Conservation (phyloP, 2,113 vertebrate genomes). For the Bubo scandiacus region DNA sequence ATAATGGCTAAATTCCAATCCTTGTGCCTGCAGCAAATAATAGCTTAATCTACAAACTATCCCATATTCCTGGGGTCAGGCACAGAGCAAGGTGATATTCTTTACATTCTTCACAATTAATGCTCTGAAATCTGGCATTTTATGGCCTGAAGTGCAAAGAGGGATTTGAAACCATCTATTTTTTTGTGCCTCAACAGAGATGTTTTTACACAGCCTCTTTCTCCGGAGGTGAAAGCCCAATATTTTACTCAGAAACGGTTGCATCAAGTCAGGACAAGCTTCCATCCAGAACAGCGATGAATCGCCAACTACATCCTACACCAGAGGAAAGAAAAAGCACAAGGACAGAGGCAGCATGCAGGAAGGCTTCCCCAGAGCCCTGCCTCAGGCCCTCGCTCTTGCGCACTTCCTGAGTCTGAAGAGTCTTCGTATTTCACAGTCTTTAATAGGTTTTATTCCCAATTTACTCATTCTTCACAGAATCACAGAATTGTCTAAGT, state of each 20-base stretch:
- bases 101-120: slow-evolving; percentile 2
- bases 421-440: neutral
- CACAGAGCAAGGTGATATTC: neutral
- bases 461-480: neutral
- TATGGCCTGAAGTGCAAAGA: neutral
- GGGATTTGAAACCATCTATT: neutral
- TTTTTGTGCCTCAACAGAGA: neutral
- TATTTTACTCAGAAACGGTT: neutral
- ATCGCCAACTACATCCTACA: neutral
- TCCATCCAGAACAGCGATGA: neutral
- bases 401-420: neutral
- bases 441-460: neutral
- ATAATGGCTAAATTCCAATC: neutral
- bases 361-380: neutral
- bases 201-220: neutral
- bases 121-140: neutral
- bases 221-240: neutral
- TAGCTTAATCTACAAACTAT: neutral
- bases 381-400: neutral
- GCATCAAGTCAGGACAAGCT: neutral
- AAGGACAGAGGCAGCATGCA: neutral
- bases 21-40: slow-evolving; percentile 2
- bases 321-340: neutral
- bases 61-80: neutral
- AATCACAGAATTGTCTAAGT: too few relatives aligned